These are phyloP conservation scores for Cygnus olor DNA, from an alignment of 2,797 vertebrate species.

Conservation along the genomic window DNA sequence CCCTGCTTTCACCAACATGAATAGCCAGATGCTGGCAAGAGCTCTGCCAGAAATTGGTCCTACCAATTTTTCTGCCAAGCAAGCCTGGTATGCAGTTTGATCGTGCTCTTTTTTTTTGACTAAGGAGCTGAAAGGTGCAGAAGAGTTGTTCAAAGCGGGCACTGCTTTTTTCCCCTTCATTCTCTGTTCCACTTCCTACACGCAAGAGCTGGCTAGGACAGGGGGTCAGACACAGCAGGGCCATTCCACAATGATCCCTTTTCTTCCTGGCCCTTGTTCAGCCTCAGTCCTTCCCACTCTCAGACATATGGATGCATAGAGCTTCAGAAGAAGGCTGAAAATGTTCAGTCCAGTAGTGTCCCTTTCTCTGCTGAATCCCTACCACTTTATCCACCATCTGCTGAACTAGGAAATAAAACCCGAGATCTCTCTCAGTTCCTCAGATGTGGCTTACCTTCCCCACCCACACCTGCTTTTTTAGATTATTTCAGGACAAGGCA, in stretches of 20 bases:
- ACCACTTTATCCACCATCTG: background rate
- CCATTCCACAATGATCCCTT: background rate
- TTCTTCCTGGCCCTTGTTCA: background rate
- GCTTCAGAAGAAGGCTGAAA: background rate
- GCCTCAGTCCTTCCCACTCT: background rate
- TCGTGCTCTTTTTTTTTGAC: background rate
- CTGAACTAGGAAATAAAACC: conserved; percentile 29
- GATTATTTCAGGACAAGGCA: background rate
- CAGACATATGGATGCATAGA: background rate
- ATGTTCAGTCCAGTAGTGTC: background rate
- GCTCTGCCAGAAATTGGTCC: background rate
- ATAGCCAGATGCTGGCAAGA: background rate
- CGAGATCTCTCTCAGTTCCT: conserved; percentile 18
- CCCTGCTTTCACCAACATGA: background rate
- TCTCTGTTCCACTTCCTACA: background rate
- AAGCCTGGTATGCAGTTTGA: background rate
- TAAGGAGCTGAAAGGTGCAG: background rate
- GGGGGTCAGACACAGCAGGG: background rate
- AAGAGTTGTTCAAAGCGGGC: background rate
- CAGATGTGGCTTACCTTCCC: background rate
- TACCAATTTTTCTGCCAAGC: background rate
- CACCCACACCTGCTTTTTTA: background rate
- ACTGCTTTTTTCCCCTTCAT: background rate
- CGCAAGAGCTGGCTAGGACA: background rate
- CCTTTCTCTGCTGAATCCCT: background rate